Evolutionary conservation across 2,888 invertebrate species (phyloP).

Genomic region (Calliopum simillimum): DNA sequence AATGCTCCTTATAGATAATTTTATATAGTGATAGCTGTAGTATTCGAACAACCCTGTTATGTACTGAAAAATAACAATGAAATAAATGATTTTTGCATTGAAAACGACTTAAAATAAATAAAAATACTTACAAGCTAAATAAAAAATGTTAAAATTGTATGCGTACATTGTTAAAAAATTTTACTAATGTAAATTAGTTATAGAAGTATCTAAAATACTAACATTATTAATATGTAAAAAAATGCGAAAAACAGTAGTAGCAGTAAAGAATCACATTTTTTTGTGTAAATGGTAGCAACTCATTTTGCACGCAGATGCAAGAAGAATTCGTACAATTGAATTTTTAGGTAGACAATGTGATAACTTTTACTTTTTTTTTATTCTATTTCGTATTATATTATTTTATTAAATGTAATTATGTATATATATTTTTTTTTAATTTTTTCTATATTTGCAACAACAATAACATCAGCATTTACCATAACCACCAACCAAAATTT

Average conservation of each 20-base stretch:
- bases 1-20: too few relatives aligned
- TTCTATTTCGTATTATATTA: conserved; percentile 25
- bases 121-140: conserved; percentile 30
- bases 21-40: too few relatives aligned
- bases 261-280: not conserved
- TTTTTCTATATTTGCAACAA: conserved; percentile 37
- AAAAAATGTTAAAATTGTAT: conserved; percentile 6
- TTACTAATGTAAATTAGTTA: not conserved
- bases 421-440: conserved; percentile 27
- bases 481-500: conserved; percentile 64
- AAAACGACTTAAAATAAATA: too few relatives aligned
- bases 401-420: conserved; percentile 18
- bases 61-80: too few relatives aligned
- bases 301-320: conserved; percentile 21
- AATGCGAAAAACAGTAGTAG: conserved; percentile 27
- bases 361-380: conserved; percentile 12
- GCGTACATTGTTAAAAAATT: conserved; percentile 23
- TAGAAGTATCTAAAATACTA: conserved; percentile 8
- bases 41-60: too few relatives aligned
- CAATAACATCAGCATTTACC: conserved; percentile 56
- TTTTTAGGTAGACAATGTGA: conserved; percentile 20
- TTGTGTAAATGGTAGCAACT: conserved; percentile 22
- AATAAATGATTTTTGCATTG: too few relatives aligned
- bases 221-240: conserved; percentile 12
- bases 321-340: conserved; percentile 26